Evolutionary conservation across 2,888 invertebrate genomes (phyloP).

Genomic region (Brachyptera putata): DNA sequence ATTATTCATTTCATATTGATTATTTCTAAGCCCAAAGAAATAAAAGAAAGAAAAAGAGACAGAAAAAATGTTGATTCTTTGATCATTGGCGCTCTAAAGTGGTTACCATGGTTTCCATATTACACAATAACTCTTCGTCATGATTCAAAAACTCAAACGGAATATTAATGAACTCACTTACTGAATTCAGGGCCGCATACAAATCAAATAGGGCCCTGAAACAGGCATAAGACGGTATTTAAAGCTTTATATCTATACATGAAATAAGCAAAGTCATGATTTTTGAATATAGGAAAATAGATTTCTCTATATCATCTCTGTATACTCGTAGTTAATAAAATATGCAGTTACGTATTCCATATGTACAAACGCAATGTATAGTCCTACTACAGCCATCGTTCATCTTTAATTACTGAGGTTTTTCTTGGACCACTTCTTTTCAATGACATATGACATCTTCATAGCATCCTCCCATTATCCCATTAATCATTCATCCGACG

Average conservation of each 20-base stretch:
- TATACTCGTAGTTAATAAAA: conserved; percentile 12
- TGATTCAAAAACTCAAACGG: conserved; percentile 20
- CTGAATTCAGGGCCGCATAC: conserved; percentile 16
- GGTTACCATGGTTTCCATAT: conserved; percentile 18
- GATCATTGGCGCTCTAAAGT: conserved; percentile 21
- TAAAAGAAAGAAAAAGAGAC: conserved; percentile 10
- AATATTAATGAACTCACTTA: conserved; percentile 19
- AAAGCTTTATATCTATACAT: conserved; percentile 17
- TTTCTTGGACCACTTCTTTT: no score
- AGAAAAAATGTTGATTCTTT: conserved; percentile 19
- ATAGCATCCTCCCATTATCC: no score
- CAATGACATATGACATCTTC: no score
- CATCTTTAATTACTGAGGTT: no score
- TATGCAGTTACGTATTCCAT: no score
- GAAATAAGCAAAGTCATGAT: conserved; percentile 31
- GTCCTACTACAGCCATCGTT: no score
- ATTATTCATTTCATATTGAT: conserved; percentile 21
- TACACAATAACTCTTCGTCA: conserved; percentile 22
- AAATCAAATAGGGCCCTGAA: conserved; percentile 19
- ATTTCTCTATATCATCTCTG: conserved; percentile 23
- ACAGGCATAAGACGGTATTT: conserved; percentile 13
- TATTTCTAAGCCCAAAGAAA: conserved; percentile 21
- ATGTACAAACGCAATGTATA: no score
- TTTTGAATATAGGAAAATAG: conserved; percentile 32
- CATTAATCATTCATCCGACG: no score